Percentiles rank a stretch among this genome's conserved stretches.
Conservation (phyloP, 2,113 vertebrate genomes). For the Sceloporus undulatus region DNA sequence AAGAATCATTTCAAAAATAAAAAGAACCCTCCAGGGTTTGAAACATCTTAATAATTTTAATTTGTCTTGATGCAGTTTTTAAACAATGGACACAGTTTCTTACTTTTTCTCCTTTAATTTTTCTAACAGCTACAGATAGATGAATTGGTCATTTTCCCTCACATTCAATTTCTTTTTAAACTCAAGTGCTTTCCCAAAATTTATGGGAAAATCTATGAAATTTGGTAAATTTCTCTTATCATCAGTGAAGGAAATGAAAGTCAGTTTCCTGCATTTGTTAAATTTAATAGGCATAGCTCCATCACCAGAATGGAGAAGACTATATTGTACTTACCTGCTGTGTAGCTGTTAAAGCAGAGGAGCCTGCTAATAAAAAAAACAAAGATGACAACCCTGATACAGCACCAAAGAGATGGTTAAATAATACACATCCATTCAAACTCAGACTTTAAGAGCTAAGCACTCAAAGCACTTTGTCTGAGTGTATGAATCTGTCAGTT, state of each 20-base stretch:
- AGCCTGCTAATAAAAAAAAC: too few relatives aligned
- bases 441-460: neutral
- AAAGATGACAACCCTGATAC: too few relatives aligned
- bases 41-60: neutral
- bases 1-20: neutral
- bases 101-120: neutral
- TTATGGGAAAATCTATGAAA: neutral
- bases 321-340: too few relatives aligned
- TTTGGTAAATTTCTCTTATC: neutral
- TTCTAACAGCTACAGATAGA: neutral
- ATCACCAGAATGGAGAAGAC: too few relatives aligned
- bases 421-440: neutral
- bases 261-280: neutral
- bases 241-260: neutral
- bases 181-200: neutral
- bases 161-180: neutral
- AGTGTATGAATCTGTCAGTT: too few relatives aligned
- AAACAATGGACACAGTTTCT: neutral
- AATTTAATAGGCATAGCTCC: neutral
- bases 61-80: neutral
- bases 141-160: too few relatives aligned
- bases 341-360: too few relatives aligned
- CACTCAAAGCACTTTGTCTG: neutral
- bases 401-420: too few relatives aligned
- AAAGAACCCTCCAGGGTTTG: neutral